phyloP scores from a whole-genome alignment of 2,113 vertebrate species.

The Misgurnus mizolepis region DNA sequence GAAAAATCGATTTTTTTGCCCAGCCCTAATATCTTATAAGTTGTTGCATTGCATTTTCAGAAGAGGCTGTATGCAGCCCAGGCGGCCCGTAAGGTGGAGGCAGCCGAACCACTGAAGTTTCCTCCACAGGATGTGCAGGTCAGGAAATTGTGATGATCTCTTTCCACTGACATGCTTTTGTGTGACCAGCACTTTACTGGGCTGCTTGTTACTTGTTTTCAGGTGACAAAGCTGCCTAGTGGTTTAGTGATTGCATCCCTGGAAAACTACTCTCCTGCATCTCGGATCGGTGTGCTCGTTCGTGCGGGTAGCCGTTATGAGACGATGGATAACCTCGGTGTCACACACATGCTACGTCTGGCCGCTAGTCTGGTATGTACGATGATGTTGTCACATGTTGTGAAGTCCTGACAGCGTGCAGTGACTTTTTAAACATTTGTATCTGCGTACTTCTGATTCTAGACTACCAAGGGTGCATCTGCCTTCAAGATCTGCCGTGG shows the following conservation, averaged over 20 bases:
- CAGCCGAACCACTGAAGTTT: slow-evolving; percentile 67
- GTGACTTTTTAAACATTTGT: background rate
- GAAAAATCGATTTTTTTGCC: no score
- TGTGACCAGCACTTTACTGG: slow-evolving; percentile 57
- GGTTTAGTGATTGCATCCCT: slow-evolving; percentile 91
- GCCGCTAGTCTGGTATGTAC: slow-evolving; percentile 85
- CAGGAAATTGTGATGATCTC: slow-evolving; percentile 68
- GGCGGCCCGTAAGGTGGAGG: slow-evolving; percentile 80
- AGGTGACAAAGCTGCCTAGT: slow-evolving; percentile 91
- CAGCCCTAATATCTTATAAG: no score
- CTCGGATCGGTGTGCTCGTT: slow-evolving; percentile 91
- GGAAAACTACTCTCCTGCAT: slow-evolving; percentile 89
- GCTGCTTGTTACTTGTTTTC: slow-evolving; percentile 54
- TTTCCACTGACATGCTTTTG: slow-evolving; percentile 64
- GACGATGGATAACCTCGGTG: slow-evolving; percentile 80
- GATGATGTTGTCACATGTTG: background rate
- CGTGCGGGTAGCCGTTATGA: slow-evolving; percentile 91
- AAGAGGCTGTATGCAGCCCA: slow-evolving; percentile 88
- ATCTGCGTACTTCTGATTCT: slow-evolving; percentile 46
- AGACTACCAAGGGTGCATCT: slow-evolving; percentile 97
- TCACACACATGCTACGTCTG: slow-evolving; percentile 88
- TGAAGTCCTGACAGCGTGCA: background rate
- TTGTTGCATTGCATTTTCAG: slow-evolving; percentile 63
- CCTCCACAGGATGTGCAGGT: slow-evolving; percentile 89
- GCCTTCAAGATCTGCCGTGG: slow-evolving; percentile 91